phyloP scores from a whole-genome alignment of 2,888 invertebrate species.

The Lordiphosa fenestrarum region DNA sequence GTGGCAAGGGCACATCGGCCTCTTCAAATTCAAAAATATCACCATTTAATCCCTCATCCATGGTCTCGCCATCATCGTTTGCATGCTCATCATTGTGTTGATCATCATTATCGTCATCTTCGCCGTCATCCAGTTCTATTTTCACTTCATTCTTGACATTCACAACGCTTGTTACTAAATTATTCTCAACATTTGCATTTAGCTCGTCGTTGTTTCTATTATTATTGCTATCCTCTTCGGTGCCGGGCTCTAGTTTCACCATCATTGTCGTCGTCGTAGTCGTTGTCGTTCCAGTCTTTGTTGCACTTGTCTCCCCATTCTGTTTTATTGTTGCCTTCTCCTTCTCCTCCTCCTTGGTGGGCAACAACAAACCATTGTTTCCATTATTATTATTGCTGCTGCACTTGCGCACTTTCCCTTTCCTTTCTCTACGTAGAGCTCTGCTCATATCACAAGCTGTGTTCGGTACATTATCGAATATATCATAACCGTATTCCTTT shows the following conservation, averaged over 20 bases:
- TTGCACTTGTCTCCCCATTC: slow-evolving; percentile 64
- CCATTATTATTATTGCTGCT: slow-evolving; percentile 17
- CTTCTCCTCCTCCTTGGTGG: slow-evolving; percentile 22
- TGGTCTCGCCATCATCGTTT: slow-evolving; percentile 41
- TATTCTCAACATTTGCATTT: slow-evolving; percentile 43
- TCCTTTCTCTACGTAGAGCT: slow-evolving; percentile 70
- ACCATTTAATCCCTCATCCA: slow-evolving; percentile 73
- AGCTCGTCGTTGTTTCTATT: slow-evolving; percentile 48
- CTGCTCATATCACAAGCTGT: slow-evolving; percentile 78
- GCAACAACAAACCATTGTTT: slow-evolving; percentile 18
- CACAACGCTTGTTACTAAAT: slow-evolving; percentile 63
- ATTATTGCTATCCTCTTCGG: slow-evolving; percentile 51
- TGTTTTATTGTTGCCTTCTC: slow-evolving; percentile 33
- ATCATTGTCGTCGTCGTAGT: slow-evolving; percentile 21
- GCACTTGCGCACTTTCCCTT: slow-evolving; percentile 24
- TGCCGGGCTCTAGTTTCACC: slow-evolving; percentile 53
- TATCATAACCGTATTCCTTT: slow-evolving; percentile 78
- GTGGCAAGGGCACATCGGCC: slow-evolving; percentile 89
- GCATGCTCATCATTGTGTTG: slow-evolving; percentile 22
- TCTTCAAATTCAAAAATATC: slow-evolving; percentile 90
- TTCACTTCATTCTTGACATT: slow-evolving; percentile 64
- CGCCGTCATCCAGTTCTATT: slow-evolving; percentile 37
- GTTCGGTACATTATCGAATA: slow-evolving; percentile 79
- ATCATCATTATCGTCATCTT: slow-evolving; percentile 14
- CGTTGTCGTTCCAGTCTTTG: slow-evolving; percentile 52